Conservation (phyloP, 2,113 vertebrate species). For the Prolemur simus region DNA sequence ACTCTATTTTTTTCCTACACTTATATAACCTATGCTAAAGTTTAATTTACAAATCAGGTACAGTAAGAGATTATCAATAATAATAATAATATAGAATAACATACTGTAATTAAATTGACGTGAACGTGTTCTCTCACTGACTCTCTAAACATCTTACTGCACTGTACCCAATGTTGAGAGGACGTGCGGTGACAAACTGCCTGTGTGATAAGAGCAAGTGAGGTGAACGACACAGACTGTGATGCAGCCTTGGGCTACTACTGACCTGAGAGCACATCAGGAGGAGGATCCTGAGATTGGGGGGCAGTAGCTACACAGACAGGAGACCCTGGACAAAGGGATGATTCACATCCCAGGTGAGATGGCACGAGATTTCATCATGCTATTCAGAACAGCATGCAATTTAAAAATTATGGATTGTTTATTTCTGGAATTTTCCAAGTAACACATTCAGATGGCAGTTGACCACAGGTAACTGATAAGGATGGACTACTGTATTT, state of each 20-base stretch:
- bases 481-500: not conserved
- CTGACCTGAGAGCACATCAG: not conserved
- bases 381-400: not conserved
- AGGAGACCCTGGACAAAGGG: not conserved
- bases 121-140: too few species aligned
- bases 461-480: not conserved
- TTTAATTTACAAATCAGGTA: too few species aligned
- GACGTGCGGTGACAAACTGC: not conserved
- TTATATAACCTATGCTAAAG: too few species aligned
- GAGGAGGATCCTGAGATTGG: not conserved
- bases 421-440: not conserved
- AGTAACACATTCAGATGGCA: not conserved
- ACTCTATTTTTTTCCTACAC: too few species aligned
- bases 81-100: too few species aligned
- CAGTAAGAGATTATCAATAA: too few species aligned
- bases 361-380: not conserved
- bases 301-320: not conserved
- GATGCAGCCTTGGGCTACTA: not conserved
- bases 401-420: not conserved
- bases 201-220: not conserved
- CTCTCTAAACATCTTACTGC: not conserved
- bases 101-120: too few species aligned
- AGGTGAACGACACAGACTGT: accelerated
- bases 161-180: not conserved
- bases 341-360: not conserved